phyloP scores from a whole-genome alignment of 2,888 invertebrate genomes.

The Drosophila meridiana region DNA sequence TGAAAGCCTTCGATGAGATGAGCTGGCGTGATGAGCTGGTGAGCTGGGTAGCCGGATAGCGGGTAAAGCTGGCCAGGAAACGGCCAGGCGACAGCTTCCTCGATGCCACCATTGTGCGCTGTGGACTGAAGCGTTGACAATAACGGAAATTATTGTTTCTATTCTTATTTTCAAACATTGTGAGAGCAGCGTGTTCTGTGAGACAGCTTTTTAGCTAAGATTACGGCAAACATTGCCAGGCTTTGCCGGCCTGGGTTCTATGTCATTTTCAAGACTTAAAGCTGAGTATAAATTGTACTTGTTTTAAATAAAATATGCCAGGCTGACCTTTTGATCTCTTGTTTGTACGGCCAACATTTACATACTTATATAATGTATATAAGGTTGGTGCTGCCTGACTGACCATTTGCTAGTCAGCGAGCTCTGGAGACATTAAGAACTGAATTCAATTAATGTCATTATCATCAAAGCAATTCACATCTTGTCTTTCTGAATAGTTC shows the following conservation, averaged over 20 bases:
- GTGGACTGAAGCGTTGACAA: constrained; percentile 51
- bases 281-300: background rate
- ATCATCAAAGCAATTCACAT: constrained; percentile 1
- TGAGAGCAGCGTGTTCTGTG: constrained; percentile 19
- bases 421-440: background rate
- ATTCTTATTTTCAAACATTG: constrained; percentile 46
- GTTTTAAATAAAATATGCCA: constrained; percentile 1
- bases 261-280: constrained; percentile 19
- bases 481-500: background rate
- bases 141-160: constrained; percentile 75
- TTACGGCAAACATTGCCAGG: constrained; percentile 23
- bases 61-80: constrained; percentile 58
- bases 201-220: constrained; percentile 29
- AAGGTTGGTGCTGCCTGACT: background rate
- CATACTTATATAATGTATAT: background rate
- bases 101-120: constrained; percentile 53
- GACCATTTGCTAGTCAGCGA: background rate
- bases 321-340: background rate
- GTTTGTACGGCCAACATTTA: background rate
- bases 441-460: background rate
- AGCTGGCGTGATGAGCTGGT: constrained; percentile 13
- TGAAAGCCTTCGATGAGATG: constrained; percentile 59
- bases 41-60: constrained; percentile 21
- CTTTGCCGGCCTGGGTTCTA: background rate
- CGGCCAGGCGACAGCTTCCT: constrained; percentile 55